These are phyloP conservation scores for Nemotelus nigrinus DNA, from an alignment of 2,888 invertebrate genomes.

Conservation along the genomic window DNA sequence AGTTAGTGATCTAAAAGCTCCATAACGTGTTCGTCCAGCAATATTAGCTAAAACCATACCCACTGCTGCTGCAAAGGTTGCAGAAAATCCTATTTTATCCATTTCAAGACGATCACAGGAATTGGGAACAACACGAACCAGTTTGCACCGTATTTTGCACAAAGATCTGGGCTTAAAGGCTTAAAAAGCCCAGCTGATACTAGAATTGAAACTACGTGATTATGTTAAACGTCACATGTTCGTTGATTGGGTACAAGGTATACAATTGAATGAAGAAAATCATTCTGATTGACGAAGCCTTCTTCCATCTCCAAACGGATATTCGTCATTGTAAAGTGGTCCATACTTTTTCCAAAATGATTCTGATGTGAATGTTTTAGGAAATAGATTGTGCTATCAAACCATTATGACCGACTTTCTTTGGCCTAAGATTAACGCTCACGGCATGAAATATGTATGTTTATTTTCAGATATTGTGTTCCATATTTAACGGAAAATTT, in stretches of 20 bases:
- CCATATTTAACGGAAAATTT: too few relatives aligned
- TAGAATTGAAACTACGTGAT: too few relatives aligned
- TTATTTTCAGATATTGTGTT: too few relatives aligned
- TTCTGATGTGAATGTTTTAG: too few relatives aligned
- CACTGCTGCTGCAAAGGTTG: not conserved
- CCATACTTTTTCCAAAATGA: too few relatives aligned
- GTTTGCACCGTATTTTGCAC: not conserved
- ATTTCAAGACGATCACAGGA: not conserved
- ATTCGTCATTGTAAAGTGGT: too few relatives aligned
- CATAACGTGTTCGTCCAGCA: not conserved
- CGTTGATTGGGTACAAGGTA: not conserved
- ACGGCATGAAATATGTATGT: too few relatives aligned
- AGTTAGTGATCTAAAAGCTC: not conserved
- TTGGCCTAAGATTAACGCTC: too few relatives aligned
- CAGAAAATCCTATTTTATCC: not conserved
- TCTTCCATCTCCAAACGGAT: too few relatives aligned
- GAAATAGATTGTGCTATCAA: too few relatives aligned
- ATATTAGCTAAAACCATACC: not conserved
- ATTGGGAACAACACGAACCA: not conserved
- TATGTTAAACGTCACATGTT: not conserved
- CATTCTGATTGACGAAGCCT: not conserved
- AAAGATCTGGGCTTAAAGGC: not conserved
- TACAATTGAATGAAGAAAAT: not conserved
- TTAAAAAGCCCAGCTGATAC: too few relatives aligned
- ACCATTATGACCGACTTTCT: too few relatives aligned